Conservation (phyloP, 2,888 invertebrate genomes). For the Tromatobia lineatoria region DNA sequence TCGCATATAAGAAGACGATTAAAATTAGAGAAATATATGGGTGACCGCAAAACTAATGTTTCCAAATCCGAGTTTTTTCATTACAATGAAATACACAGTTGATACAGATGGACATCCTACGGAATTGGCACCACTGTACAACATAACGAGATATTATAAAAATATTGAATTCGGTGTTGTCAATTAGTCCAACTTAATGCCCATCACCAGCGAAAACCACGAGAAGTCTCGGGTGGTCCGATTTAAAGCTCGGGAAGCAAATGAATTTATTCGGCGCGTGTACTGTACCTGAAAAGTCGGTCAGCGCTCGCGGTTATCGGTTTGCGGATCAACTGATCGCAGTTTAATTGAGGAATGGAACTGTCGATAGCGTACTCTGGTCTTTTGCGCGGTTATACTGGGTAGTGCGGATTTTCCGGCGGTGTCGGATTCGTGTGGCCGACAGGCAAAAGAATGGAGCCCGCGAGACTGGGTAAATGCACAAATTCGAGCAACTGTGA, state of each 20-base stretch:
- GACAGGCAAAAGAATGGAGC: neutral
- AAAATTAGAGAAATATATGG: too few species aligned
- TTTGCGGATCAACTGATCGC: slow-evolving; percentile 44
- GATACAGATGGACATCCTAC: too few species aligned
- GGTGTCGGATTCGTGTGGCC: slow-evolving; percentile 8
- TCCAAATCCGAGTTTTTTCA: too few species aligned
- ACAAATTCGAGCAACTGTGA: slow-evolving; percentile 15
- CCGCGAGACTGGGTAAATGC: slow-evolving; percentile 3
- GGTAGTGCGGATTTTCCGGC: slow-evolving; percentile 17
- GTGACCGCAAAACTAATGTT: too few species aligned
- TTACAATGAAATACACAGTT: too few species aligned
- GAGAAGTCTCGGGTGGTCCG: neutral
- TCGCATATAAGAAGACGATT: too few species aligned
- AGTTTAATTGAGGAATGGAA: slow-evolving; percentile 49
- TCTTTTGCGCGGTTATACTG: slow-evolving; percentile 28
- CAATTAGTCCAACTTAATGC: slow-evolving; percentile 18
- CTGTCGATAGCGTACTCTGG: slow-evolving; percentile 38
- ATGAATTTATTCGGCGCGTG: slow-evolving; percentile 26
- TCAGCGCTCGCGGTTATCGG: slow-evolving; percentile 43
- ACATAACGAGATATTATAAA: neutral
- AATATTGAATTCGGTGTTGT: slow-evolving; percentile 4
- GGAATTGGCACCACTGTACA: slow-evolving; percentile 1
- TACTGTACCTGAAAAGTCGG: slow-evolving; percentile 32
- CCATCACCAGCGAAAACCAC: neutral
- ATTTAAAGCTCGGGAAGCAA: slow-evolving; percentile 26